phyloP scores from a whole-genome alignment of 2,113 vertebrate species.

The Catagonus wagneri region DNA sequence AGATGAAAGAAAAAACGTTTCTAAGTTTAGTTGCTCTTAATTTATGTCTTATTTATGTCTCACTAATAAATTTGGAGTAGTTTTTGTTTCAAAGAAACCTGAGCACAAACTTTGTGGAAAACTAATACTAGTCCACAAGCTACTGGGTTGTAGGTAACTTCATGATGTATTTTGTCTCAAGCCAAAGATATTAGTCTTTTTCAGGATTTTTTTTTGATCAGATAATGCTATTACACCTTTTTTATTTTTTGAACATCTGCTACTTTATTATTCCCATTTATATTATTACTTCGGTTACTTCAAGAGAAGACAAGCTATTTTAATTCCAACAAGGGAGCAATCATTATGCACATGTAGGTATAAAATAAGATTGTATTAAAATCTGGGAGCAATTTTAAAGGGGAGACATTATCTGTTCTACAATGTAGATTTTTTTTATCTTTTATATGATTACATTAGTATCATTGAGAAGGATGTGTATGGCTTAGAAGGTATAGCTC shows the following conservation, averaged over 20 bases:
- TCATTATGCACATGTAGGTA: background rate
- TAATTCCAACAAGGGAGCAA: background rate
- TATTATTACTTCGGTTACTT: conserved; percentile 35
- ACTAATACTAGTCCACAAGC: background rate
- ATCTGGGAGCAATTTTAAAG: background rate
- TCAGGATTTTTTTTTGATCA: conserved; percentile 15
- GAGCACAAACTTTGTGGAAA: background rate
- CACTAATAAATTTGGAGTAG: background rate
- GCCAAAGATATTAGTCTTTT: background rate
- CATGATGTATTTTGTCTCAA: background rate
- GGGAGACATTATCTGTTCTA: background rate
- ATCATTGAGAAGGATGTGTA: background rate
- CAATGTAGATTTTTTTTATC: background rate
- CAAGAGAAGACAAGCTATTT: conserved; percentile 11
- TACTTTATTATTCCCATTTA: conserved; percentile 36
- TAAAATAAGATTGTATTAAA: conserved; percentile 29
- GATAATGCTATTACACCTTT: background rate
- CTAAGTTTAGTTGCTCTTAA: background rate
- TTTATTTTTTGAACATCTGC: conserved; percentile 48
- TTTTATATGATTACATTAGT: background rate
- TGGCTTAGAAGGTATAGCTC: background rate
- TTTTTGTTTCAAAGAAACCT: background rate
- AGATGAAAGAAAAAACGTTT: background rate
- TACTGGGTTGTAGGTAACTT: background rate
- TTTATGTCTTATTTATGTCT: background rate